These are phyloP conservation scores for Acrobasis suavella DNA, from an alignment of 2,888 invertebrate genomes.

Conservation along the genomic window DNA sequence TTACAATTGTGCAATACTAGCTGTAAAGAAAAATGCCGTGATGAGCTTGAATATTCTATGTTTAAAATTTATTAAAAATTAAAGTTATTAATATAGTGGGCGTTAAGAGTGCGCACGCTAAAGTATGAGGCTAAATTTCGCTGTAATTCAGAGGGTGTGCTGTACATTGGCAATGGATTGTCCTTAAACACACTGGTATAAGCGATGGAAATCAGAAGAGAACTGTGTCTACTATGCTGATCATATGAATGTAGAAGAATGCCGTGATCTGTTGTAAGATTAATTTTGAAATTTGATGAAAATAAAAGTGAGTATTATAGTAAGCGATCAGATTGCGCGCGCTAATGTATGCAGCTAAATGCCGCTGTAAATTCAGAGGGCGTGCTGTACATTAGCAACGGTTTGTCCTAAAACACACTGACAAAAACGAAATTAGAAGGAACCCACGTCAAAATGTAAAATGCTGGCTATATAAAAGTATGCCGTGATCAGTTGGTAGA, in stretches of 20 bases:
- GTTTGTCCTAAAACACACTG: conserved; percentile 43
- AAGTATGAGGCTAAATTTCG: conserved; percentile 69
- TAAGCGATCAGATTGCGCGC: conserved; percentile 44
- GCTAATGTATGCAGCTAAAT: conserved; percentile 72
- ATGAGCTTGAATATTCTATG: not conserved
- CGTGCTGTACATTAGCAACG: conserved; percentile 62
- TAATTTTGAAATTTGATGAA: no score
- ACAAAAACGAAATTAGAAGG: not conserved
- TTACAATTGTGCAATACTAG: not conserved
- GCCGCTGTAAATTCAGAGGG: conserved; percentile 63
- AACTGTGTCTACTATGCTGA: not conserved
- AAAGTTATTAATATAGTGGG: conserved; percentile 64
- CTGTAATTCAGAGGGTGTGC: conserved; percentile 60
- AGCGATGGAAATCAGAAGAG: conserved; percentile 18
- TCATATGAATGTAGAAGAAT: not conserved
- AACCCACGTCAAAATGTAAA: not conserved
- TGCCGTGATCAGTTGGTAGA: not conserved
- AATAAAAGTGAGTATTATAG: no score
- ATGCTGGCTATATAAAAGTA: not conserved
- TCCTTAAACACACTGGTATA: conserved; percentile 34
- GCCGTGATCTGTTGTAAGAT: not conserved
- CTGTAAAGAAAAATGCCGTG: not conserved
- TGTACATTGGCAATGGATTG: conserved; percentile 63
- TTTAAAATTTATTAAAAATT: no score
- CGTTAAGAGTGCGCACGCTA: conserved; percentile 61